phyloP scores from a whole-genome alignment of 2,888 invertebrate genomes.

The Sisyra terminalis region DNA sequence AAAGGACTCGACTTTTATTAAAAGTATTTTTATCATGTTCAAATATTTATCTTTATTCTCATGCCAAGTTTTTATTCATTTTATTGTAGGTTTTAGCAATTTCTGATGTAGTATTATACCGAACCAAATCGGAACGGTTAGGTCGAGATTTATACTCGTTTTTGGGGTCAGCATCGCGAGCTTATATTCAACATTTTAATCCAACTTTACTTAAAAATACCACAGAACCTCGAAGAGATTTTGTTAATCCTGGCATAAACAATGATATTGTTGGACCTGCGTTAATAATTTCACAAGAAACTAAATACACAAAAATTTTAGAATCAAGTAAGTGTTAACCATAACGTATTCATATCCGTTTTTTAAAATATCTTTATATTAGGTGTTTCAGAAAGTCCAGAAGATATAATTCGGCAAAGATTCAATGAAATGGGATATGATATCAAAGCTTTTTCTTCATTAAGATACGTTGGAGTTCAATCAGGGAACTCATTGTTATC shows the following conservation, averaged over 20 bases:
- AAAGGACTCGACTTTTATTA: slow-evolving; percentile 48
- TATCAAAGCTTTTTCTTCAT: slow-evolving; percentile 54
- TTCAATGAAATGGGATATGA: slow-evolving; percentile 44
- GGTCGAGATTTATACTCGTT: slow-evolving; percentile 64
- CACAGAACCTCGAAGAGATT: slow-evolving; percentile 15
- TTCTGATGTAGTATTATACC: slow-evolving; percentile 63
- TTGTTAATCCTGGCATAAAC: slow-evolving; percentile 25
- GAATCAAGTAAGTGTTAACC: slow-evolving; percentile 29
- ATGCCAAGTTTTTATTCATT: slow-evolving; percentile 2
- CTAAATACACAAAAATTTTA: slow-evolving; percentile 49
- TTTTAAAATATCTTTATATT: slow-evolving; percentile 9
- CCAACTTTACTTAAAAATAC: slow-evolving; percentile 29
- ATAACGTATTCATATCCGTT: no score
- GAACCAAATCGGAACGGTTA: slow-evolving; percentile 56
- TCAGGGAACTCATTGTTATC: slow-evolving; percentile 20
- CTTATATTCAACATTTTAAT: slow-evolving; percentile 56
- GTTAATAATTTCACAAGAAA: slow-evolving; percentile 66
- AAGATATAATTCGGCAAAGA: slow-evolving; percentile 40
- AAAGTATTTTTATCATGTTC: slow-evolving; percentile 29
- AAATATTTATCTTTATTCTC: background rate
- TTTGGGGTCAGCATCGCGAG: slow-evolving; percentile 56
- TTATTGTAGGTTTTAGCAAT: slow-evolving; percentile 49
- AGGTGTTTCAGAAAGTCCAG: slow-evolving; percentile 40
- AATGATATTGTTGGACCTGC: slow-evolving; percentile 49
- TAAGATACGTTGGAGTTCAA: slow-evolving; percentile 49